Evolutionary conservation across 2,888 invertebrate genomes (phyloP).

Genomic region (Ashinkailepas kermadecensis): DNA sequence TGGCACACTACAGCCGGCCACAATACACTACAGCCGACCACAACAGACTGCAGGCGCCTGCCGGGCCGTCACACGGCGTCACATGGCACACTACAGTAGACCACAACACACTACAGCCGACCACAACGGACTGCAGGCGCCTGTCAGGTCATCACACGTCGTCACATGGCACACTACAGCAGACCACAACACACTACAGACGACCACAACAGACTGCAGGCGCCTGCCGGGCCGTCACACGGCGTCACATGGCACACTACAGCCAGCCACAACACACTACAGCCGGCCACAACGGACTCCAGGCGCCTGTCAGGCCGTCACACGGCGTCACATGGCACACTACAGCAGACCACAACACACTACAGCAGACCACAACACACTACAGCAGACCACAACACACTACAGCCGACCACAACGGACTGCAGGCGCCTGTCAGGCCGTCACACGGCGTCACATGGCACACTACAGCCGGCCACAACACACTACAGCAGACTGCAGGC

Average conservation of each 20-base stretch:
- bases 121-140: conserved; percentile 55
- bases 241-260: background rate
- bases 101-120: too few species aligned
- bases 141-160: conserved; percentile 58
- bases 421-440: background rate
- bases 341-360: too few species aligned
- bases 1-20: conserved; percentile 62
- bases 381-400: background rate
- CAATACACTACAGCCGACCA: too few species aligned
- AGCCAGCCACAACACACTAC: background rate
- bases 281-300: background rate
- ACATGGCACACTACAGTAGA: too few species aligned
- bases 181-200: too few species aligned
- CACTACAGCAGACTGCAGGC: background rate
- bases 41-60: conserved; percentile 52
- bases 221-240: background rate
- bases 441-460: background rate
- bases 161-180: too few species aligned
- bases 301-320: background rate
- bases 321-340: background rate
- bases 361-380: too few species aligned
- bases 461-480: too few species aligned
- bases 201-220: background rate
- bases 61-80: conserved; percentile 55
- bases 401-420: background rate